These are phyloP conservation scores for Belgica antarctica DNA, from an alignment of 2,888 invertebrate genomes.

Conservation along the genomic window DNA sequence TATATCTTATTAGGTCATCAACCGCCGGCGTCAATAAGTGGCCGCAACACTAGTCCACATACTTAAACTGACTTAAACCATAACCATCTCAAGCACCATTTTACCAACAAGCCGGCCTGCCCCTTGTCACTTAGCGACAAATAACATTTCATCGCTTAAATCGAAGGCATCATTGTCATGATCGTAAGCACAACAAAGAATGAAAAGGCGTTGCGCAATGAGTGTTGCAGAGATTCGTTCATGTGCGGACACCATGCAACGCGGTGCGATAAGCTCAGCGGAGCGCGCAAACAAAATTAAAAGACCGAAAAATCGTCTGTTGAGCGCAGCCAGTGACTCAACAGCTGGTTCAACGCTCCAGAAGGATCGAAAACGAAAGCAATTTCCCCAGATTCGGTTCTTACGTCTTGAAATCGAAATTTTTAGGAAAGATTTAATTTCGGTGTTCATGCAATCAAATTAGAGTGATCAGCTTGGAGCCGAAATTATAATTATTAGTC, in stretches of 20 bases:
- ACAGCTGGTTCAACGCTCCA: neutral
- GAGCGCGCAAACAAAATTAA: neutral
- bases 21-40: too few relatives aligned
- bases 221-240: neutral
- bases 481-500: neutral
- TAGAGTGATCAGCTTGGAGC: neutral
- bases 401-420: neutral
- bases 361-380: slow-evolving; percentile 4
- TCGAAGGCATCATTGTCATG: neutral
- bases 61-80: too few relatives aligned
- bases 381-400: slow-evolving; percentile 1
- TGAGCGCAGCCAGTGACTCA: neutral
- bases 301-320: slow-evolving; percentile 13
- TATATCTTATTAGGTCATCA: too few relatives aligned
- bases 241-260: too few relatives aligned
- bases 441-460: neutral
- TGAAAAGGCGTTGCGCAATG: neutral
- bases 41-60: too few relatives aligned
- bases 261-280: neutral
- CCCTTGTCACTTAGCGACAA: too few relatives aligned
- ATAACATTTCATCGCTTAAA: slow-evolving; percentile 7
- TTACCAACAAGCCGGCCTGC: too few relatives aligned
- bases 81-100: too few relatives aligned
- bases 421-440: neutral
- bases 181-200: neutral